These are phyloP conservation scores for Nasonia oneida DNA, from an alignment of 2,888 invertebrate species.

Conservation along the genomic window DNA sequence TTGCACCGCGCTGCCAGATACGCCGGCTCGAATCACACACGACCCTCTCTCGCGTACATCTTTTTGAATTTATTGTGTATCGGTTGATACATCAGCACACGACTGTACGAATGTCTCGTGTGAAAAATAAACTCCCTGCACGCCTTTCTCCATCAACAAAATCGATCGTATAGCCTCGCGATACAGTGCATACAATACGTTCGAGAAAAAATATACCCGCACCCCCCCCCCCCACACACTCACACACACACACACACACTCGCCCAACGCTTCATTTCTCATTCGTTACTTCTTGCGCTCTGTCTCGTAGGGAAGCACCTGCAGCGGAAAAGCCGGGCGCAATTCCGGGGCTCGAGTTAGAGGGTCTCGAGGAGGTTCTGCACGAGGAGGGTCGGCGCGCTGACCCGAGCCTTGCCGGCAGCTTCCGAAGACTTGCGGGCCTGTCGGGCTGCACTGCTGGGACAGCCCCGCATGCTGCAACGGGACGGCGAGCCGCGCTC, in stretches of 20 bases:
- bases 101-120: slow-evolving; percentile 60
- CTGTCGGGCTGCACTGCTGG: slow-evolving; percentile 65
- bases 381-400: slow-evolving; percentile 74
- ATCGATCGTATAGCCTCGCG: too few species aligned
- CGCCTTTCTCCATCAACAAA: too few species aligned
- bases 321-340: slow-evolving; percentile 49
- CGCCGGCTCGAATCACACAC: too few species aligned
- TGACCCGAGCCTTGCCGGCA: slow-evolving; percentile 72
- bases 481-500: slow-evolving; percentile 68
- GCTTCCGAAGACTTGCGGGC: slow-evolving; percentile 72
- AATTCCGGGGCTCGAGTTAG: slow-evolving; percentile 66
- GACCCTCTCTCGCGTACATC: too few species aligned
- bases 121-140: slow-evolving; percentile 68
- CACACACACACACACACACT: too few species aligned
- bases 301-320: not conserved
- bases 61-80: slow-evolving; percentile 37
- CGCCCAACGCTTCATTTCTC: too few species aligned
- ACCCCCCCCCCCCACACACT: too few species aligned
- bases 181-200: too few species aligned
- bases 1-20: too few species aligned
- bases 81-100: slow-evolving; percentile 25
- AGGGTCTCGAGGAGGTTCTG: slow-evolving; percentile 76
- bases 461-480: slow-evolving; percentile 73
- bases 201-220: too few species aligned
- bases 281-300: too few species aligned